These are phyloP conservation scores for Luscinia megarhynchos DNA, from an alignment of 2,797 vertebrate genomes.

Conservation along the genomic window DNA sequence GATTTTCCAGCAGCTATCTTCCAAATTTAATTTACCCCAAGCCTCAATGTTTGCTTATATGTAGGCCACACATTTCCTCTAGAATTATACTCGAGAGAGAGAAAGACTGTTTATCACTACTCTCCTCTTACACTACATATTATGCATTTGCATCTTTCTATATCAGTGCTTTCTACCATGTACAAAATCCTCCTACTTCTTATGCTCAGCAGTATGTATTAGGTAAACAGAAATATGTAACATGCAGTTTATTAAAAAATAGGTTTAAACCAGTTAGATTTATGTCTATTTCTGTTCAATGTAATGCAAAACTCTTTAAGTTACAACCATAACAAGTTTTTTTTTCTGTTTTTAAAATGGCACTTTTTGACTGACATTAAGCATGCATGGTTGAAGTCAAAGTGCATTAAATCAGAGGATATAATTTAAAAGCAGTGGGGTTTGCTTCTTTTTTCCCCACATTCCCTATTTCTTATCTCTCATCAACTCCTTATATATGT, in stretches of 20 bases:
- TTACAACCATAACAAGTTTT: neutral
- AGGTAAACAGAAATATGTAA: conserved; percentile 1
- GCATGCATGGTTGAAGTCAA: neutral
- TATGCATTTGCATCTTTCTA: conserved; percentile 20
- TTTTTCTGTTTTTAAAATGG: neutral
- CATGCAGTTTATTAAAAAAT: neutral
- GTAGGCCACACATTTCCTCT: conserved; percentile 51
- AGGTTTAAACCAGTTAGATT: neutral
- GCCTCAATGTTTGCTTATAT: conserved; percentile 63
- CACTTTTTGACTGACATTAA: neutral
- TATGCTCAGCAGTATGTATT: neutral
- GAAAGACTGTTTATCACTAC: conserved; percentile 50
- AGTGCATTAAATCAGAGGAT: neutral
- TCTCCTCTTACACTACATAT: conserved; percentile 10
- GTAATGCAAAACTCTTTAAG: neutral
- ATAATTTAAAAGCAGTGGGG: conserved; percentile 4
- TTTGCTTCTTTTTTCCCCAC: neutral
- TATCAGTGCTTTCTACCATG: neutral
- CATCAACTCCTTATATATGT: conserved; percentile 13
- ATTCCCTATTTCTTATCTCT: neutral
- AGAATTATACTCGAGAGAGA: conserved; percentile 34
- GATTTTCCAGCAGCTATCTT: conserved; percentile 47
- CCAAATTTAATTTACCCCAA: conserved; percentile 60
- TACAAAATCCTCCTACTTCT: conserved; percentile 9
- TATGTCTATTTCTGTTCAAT: neutral